Percentiles rank a stretch among this genome's conserved stretches.
Evolutionary conservation across 2,113 vertebrate genomes (phyloP).

Genomic region (Lathamus discolor): DNA sequence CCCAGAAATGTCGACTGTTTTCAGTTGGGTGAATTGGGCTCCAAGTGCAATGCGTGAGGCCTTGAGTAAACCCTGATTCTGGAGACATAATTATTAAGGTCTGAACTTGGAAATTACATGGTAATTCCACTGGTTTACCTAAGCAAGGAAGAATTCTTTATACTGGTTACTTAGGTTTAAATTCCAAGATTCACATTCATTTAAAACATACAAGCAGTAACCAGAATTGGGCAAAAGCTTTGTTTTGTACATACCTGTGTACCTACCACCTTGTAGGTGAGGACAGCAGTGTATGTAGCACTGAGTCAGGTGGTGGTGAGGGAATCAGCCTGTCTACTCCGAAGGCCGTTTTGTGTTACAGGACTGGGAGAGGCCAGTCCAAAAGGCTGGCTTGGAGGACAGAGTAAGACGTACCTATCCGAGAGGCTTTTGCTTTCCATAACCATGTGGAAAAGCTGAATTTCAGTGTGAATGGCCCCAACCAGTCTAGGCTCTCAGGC

Average conservation of each 20-base stretch:
- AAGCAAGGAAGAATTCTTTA: background rate
- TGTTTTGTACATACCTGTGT: background rate
- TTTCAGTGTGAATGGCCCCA: background rate
- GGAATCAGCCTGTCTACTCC: fast-evolving
- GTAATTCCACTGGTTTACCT: background rate
- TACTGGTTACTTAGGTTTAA: background rate
- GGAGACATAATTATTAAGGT: background rate
- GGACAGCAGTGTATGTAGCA: background rate
- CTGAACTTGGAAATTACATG: background rate
- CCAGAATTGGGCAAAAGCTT: background rate
- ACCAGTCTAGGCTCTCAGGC: background rate
- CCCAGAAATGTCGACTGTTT: constrained; percentile 11
- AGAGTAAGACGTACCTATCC: background rate
- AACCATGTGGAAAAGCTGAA: background rate
- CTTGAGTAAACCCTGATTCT: background rate
- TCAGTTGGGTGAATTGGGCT: background rate
- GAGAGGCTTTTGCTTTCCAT: background rate
- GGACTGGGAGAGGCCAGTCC: background rate
- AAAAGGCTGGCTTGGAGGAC: background rate
- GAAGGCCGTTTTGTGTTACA: fast-evolving
- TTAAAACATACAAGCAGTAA: background rate
- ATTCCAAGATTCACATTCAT: background rate
- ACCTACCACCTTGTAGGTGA: fast-evolving
- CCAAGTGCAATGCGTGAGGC: background rate
- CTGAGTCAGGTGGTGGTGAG: fast-evolving